Base-by-base conservation (phyloP, 2,888 invertebrate species). In the Polydrusus pterygomalis region DNA sequence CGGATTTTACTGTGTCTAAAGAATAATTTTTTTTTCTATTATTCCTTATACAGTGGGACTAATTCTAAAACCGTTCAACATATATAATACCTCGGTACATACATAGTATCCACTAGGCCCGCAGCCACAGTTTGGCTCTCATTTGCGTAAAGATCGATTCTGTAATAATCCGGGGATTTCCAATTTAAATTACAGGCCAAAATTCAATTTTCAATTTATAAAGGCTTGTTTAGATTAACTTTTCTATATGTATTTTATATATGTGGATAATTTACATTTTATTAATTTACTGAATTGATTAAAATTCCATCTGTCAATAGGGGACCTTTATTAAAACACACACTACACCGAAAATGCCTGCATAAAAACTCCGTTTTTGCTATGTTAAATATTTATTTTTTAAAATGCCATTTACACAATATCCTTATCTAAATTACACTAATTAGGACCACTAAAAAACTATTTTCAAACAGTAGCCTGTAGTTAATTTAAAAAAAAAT, bases 131-230 rank as follows among this genome's bases (percentile, higher is more conserved):
- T n/a, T 54, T 25, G 1, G 34, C 38, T 38, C 38, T 58, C 30
- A 58, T 58, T 58, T 58, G 58, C 34, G 58, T 58, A 58, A 58
- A 58, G 34, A 58, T 58, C 58, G 58, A 58, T 58, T 58, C 13
- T 34, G 15, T 58, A 58, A 58, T 58, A 58, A 58, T 17, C 34
- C 58, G 34, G 38, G 38, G 58, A 58, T 58, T 58, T 38, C 38
- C 58, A 58, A 58, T 58, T 58, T 58, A 58, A 58, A 58, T 58
- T 58, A 58, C 58, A 38, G 58, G 10, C 38, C 38, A 38, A 58
- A 58, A 58, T 58, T 58, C 15, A 58, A 58, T 58, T 58, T 58
- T 58, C 58, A 58, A 38, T 58, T 58, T 58, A 58, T 58, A 17
- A 15, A 8, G 10, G 58, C 58, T 17, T 58, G 58, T 58, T 58